These are phyloP conservation scores for Neogobius melanostomus DNA, from an alignment of 2,113 vertebrate species.

Conservation along the genomic window DNA sequence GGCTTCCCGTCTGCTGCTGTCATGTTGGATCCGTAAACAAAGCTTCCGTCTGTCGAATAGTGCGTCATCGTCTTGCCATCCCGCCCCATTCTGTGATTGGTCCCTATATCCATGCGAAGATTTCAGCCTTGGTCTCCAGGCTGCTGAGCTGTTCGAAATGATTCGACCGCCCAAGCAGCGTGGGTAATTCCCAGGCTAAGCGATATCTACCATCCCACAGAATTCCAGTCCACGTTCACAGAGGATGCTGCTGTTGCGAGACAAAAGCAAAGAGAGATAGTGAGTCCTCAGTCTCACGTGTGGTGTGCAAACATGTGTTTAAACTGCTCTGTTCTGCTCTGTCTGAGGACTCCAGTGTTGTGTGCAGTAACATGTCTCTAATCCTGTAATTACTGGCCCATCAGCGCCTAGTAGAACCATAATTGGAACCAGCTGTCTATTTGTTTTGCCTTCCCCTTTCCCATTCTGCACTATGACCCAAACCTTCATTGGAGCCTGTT, in stretches of 20 bases:
- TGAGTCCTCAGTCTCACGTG: conserved; percentile 34
- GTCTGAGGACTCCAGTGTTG: conserved; percentile 65
- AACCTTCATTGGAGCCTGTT: conserved; percentile 46
- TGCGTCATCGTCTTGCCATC: no score
- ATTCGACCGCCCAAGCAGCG: no score
- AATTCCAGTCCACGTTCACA: conserved; percentile 21
- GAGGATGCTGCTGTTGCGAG: conserved; percentile 52
- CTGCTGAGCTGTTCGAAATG: no score
- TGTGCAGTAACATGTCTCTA: conserved; percentile 73
- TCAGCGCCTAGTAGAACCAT: conserved; percentile 77
- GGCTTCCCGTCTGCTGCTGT: no score
- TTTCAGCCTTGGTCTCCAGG: no score
- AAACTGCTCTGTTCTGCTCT: conserved; percentile 47
- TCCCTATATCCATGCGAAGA: no score
- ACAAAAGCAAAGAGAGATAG: conserved; percentile 34
- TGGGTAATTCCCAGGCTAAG: no score
- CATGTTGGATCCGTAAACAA: no score
- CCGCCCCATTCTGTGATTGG: no score
- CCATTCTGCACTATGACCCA: conserved; percentile 61
- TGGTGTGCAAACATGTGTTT: conserved; percentile 70
- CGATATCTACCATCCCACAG: no score
- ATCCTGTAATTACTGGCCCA: conserved; percentile 78
- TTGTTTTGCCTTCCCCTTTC: conserved; percentile 68
- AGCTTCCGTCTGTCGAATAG: no score
- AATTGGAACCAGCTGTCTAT: conserved; percentile 77